Evolutionary conservation across 2,888 invertebrate genomes (phyloP).

Genomic region (Allophyes oxyacanthae): DNA sequence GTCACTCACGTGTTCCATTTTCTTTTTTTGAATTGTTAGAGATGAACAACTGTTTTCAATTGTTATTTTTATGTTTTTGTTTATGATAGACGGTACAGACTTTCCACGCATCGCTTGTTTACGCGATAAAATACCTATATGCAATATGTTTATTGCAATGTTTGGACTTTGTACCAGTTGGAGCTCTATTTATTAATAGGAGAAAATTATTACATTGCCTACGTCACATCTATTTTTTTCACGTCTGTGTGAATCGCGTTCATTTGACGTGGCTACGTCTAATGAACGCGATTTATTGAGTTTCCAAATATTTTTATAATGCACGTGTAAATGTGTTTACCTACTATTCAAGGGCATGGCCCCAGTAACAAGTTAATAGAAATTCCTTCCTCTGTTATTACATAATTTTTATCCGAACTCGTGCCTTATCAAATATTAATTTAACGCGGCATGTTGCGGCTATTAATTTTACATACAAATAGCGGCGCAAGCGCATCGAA

Average conservation of each 20-base stretch:
- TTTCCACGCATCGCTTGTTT: constrained; percentile 16
- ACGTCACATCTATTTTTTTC: no score
- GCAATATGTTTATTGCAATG: constrained; percentile 21
- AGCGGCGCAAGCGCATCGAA: constrained; percentile 37
- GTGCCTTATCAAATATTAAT: constrained; percentile 66
- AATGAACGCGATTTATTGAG: no score
- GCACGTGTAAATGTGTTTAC: no score
- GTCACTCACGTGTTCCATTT: constrained; percentile 11
- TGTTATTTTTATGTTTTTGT: constrained; percentile 13
- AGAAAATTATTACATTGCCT: no score
- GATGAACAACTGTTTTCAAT: constrained; percentile 17
- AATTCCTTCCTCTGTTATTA: constrained; percentile 32
- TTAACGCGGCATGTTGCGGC: constrained; percentile 60
- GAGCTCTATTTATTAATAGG: constrained; percentile 4
- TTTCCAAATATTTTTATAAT: no score
- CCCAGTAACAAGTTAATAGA: constrained; percentile 12
- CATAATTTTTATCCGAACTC: constrained; percentile 30
- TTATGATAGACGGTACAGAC: not conserved
- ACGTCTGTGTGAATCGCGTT: no score
- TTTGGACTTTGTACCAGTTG: constrained; percentile 7
- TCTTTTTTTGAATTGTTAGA: constrained; percentile 25
- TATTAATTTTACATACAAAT: constrained; percentile 55
- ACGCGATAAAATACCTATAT: constrained; percentile 24
- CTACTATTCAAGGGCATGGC: not conserved
- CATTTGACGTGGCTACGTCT: no score